Conservation (phyloP, 2,113 vertebrate genomes). For the Plecturocebus donacophilus region DNA sequence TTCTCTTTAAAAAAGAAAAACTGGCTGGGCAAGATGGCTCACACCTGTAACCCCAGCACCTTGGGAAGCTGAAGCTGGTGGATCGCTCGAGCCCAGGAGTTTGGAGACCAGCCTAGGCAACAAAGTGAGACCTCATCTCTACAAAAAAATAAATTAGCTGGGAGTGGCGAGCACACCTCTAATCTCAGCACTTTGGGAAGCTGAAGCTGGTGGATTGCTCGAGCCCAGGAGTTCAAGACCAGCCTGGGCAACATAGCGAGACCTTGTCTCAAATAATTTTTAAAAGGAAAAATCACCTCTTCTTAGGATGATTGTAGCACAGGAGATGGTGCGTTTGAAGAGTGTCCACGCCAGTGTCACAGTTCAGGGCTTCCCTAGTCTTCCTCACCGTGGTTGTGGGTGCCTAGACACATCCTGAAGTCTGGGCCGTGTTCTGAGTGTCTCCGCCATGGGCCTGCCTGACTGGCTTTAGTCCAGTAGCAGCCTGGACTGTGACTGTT, state of each 20-base stretch:
- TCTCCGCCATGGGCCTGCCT: accelerated
- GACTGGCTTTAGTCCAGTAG: background rate
- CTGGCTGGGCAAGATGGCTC: background rate
- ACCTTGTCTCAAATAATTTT: background rate
- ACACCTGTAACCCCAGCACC: background rate
- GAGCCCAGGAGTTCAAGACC: background rate
- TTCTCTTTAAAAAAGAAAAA: background rate
- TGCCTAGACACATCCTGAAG: accelerated
- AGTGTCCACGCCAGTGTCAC: too few species aligned
- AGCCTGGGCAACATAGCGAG: background rate
- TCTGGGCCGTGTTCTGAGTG: background rate
- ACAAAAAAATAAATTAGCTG: background rate
- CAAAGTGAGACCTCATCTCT: background rate
- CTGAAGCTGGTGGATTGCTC: background rate
- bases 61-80: background rate
- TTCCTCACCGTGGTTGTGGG: background rate
- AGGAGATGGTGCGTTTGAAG: background rate
- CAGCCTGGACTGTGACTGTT: accelerated
- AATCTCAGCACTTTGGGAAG: background rate
- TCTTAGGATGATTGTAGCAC: background rate
- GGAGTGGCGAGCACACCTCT: background rate
- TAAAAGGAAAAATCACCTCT: background rate
- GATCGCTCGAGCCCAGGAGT: background rate
- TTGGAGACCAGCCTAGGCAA: background rate
- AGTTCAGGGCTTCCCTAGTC: background rate